Evolutionary conservation across 2,888 invertebrate species (phyloP), one percentile per base, ranked within the genome.

Genomic region (Limenitis camilla): DNA sequence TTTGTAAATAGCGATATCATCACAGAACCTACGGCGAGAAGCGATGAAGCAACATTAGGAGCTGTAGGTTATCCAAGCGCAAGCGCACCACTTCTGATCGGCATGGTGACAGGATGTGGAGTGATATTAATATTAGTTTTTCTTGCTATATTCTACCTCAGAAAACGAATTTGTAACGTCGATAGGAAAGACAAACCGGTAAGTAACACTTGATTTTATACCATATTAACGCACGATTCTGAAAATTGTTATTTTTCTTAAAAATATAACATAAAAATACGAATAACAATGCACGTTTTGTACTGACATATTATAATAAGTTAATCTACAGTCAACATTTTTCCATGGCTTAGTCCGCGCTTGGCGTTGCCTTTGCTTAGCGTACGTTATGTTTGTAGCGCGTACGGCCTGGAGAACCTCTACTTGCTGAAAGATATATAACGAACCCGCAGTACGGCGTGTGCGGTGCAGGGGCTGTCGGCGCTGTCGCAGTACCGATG

Each of bases 391-490:
- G 53, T 60, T 64, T 86, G 73, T 83, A 90, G 89, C 82, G 88
- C 69, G 76, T 84, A 61, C 81, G 83, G 65, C 86, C 87, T 53
- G 87, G 87, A 63, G 88, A 93, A 90, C 90, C 90, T 52, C 82
- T 93, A 61, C 88, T 92, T 66, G 90, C 92, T 62, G 92, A 93
- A 74, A 87, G 93, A 65, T 94, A 93, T 81, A 92, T 92, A 61
- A 90, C 92, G 64, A 94, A 93, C 86, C 93, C 93, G 43, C 93
- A 93, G 81, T 94, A 94, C 81, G 91, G 92, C 33, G 89, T 78
- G 58, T 84, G 78, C 64, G 81, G 74, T 44, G 78, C 78, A 39
- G 72, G 70, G 71, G 56, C 86, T 68, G 69, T 65, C 43, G 61
- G 60, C 10, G 55, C 53, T 27, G 19, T 19, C 19, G 63, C 60